Base-by-base conservation (phyloP, 2,888 invertebrate species). In the Oscheius onirici region DNA sequence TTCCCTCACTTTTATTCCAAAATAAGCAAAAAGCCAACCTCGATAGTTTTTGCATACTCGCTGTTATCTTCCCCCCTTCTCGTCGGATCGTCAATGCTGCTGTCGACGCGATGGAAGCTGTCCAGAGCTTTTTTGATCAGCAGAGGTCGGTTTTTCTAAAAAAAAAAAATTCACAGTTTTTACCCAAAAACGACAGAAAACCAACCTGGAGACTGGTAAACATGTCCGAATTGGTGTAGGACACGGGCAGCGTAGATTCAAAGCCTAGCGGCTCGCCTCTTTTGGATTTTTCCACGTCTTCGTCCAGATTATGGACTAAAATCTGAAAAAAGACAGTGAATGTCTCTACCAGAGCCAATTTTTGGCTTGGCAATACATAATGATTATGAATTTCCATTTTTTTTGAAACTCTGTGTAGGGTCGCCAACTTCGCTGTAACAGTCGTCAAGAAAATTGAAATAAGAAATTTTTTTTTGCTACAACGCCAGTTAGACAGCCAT, bases 71-170 rank as follows among this genome's bases (percentile, higher is more conserved):
- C 34, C 3, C 5, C 34, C 34, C 34, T 34, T 8, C 8, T 3
- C 0, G 3, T 34, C 13, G 46, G 49, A 49, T 49, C 28, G 13
- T 49, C 26, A 28, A 46, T 26, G 26, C 49, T 28, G 28, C 24
- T 28, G 17, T 46, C 20, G 22, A 8, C 13, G 11, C 34, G 3
- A 8, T 28, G 34, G 52, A 66, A 66, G n/a, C n/a, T 11, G 17
- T 40, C 43, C 13, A 8, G 3, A n/a, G 66, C 66, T 24, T 43
- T 52, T n/a, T 51, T 49, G 22, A 54, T 20, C 34, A 66, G 22
- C 2, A 15, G 22, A 52, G 66, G 66, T 10, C 52, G 52, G 6
- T 10, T 11, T 41, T 54, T 54, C 66, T 66, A 2, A 52, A 66
- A n/a, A 43, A 3, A 61, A 44, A 40, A 2, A 46, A 10, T 15